Percentiles rank a stretch among this genome's conserved stretches.
phyloP scores from a whole-genome alignment of 2,113 vertebrate species.

The Elgaria multicarinata region DNA sequence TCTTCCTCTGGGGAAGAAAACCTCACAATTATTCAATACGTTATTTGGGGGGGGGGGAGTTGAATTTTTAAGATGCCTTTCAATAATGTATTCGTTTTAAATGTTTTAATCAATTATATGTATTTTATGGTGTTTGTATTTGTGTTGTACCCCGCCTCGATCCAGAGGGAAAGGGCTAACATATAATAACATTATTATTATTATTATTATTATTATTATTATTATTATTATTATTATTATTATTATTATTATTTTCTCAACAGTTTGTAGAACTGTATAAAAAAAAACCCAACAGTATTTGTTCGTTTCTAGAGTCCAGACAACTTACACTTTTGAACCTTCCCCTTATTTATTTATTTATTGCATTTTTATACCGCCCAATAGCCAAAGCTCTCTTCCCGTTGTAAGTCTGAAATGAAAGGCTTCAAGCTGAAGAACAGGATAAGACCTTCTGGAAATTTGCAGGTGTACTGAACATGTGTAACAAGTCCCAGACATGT shows the following conservation, averaged over 20 bases:
- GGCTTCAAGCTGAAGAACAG: neutral
- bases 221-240: too few species aligned
- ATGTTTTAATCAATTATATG: too few species aligned
- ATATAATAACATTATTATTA: too few species aligned
- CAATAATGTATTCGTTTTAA: too few species aligned
- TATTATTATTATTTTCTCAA: neutral
- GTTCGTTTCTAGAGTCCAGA: neutral
- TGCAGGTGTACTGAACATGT: slow-evolving; percentile 28
- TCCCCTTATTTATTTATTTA: too few species aligned
- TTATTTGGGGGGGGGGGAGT: slow-evolving; percentile 32
- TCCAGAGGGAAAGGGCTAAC: too few species aligned
- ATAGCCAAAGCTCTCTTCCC: too few species aligned
- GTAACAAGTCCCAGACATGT: slow-evolving; percentile 39
- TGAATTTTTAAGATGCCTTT: too few species aligned
- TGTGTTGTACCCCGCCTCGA: too few species aligned
- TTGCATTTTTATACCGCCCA: too few species aligned
- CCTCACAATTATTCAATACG: neutral
- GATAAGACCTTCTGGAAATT: neutral
- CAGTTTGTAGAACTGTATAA: neutral
- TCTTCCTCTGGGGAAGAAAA: slow-evolving; percentile 15
- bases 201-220: too few species aligned
- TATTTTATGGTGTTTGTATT: too few species aligned
- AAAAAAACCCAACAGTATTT: neutral
- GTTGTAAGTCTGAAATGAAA: neutral
- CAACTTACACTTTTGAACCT: neutral